Conservation (phyloP, 2,797 vertebrate genomes). For the Chelmon rostratus region DNA sequence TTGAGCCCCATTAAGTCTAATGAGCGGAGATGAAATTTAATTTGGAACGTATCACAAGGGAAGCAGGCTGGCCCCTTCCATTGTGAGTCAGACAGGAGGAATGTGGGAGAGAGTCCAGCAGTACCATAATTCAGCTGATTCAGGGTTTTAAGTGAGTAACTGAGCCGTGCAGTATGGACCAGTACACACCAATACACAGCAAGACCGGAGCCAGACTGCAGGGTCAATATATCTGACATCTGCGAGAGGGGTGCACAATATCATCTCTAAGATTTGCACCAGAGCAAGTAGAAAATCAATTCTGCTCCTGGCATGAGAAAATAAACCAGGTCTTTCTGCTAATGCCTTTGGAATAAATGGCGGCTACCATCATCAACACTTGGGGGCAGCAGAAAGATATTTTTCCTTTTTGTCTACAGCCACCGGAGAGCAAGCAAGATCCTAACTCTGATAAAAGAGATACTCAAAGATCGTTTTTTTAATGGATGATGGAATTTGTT, state of each 20-base stretch:
- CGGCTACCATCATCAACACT: conserved; percentile 18
- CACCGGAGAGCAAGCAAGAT: not conserved
- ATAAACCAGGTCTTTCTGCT: not conserved
- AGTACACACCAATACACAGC: conserved; percentile 8
- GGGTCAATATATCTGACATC: conserved; percentile 6
- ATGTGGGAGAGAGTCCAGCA: conserved; percentile 67
- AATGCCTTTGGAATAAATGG: not conserved
- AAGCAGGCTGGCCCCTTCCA: conserved; percentile 37
- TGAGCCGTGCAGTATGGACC: conserved; percentile 37
- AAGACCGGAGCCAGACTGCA: conserved; percentile 18
- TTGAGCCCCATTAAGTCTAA: conserved; percentile 35
- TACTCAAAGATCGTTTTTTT: not conserved
- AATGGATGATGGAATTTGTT: not conserved
- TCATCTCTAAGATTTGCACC: conserved; percentile 17
- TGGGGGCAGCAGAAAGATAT: conserved; percentile 39
- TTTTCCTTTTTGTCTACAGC: not conserved
- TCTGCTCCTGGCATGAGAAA: not conserved
- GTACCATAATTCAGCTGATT: conserved; percentile 60
- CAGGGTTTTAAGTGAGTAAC: conserved; percentile 59
- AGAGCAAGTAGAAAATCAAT: not conserved
- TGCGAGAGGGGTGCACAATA: not conserved
- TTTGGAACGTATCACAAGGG: conserved; percentile 38
- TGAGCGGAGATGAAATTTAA: conserved; percentile 44
- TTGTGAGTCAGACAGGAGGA: conserved; percentile 62
- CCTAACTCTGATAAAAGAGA: not conserved